phyloP scores from a whole-genome alignment of 2,888 invertebrate genomes.

The Stenurella melanura region DNA sequence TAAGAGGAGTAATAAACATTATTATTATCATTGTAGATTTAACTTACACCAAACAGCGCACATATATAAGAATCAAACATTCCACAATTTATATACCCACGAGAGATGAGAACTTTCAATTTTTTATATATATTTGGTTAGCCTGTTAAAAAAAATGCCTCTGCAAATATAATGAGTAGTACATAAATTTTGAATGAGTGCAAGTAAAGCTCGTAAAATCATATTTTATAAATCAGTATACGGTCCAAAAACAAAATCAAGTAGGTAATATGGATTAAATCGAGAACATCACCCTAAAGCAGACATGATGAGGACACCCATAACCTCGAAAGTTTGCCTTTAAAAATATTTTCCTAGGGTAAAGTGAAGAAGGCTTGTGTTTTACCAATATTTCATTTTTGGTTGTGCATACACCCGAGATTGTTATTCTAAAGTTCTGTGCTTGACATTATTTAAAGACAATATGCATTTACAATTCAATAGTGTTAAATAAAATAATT shows the following conservation, averaged over 20 bases:
- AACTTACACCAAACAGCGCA: too few relatives aligned
- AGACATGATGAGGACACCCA: not conserved
- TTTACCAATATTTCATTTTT: not conserved
- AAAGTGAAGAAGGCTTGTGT: not conserved
- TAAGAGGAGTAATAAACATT: too few relatives aligned
- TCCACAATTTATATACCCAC: too few relatives aligned
- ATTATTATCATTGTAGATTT: too few relatives aligned
- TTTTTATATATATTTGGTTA: too few relatives aligned
- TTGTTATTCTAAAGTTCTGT: not conserved
- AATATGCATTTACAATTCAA: not conserved
- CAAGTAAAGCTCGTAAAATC: not conserved
- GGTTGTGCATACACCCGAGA: not conserved
- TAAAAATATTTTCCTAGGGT: not conserved
- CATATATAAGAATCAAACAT: too few relatives aligned
- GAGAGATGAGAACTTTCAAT: too few relatives aligned
- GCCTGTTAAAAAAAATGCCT: too few relatives aligned
- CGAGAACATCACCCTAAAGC: not conserved
- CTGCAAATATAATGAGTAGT: not conserved
- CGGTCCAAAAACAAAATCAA: not conserved
- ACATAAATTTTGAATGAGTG: not conserved
- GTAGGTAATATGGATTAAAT: not conserved
- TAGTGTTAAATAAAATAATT: not conserved
- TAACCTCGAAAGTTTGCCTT: not conserved
- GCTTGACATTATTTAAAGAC: not conserved
- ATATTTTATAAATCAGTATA: not conserved